Base-by-base conservation (phyloP, 2,113 vertebrate species). In the Bujurquina vittata region DNA sequence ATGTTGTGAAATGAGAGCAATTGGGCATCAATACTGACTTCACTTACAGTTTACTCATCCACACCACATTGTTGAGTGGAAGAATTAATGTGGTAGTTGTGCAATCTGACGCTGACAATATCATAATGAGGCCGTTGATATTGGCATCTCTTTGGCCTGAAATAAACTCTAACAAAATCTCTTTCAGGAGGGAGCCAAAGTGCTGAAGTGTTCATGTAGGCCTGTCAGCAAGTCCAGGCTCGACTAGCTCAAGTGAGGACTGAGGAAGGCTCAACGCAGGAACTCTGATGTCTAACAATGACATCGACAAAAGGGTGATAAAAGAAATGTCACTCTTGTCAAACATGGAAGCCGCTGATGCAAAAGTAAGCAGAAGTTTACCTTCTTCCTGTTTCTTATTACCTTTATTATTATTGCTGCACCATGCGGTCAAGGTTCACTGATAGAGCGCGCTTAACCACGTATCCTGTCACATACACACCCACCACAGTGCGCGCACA, bases 381-480 rank as follows among this genome's bases (percentile, higher is more conserved):
- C 77, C 80, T 79, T 90, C 87, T 86, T 92, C 77, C 88, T n/a
- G 74, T 92, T 90, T 87, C 89, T 84, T 86, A 92, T 93, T 90
- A 91, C 87, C 81, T 94, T 92, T 94, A 92, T 91, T 92, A 84
- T 92, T 93, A 90, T 90, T 87, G 88, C 87, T 72, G 80, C 78
- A 87, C 35, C 29, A 35, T 85, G 81, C 67, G 88, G 94, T 92
- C 94, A 94, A 93, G 92, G 93, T 95, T 96, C 94, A 94, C 90
- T 61, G 75, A 73, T 84, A 87, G 83, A 89, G 86, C 85, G 86
- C 77, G 86, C 89, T 91, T 92, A 91, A 87, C 82, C 46, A 58
- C 84, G 83, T 87, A 84, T 91, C 84, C 86, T 91, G 81, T 87
- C 83, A 90, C 94, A 84, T 84, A 79, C 83, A 93, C 93, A 92